Percentiles rank a stretch among this genome's conserved stretches.
Evolutionary conservation across 2,888 invertebrate species (phyloP).

Genomic region (Leucoma salicis): DNA sequence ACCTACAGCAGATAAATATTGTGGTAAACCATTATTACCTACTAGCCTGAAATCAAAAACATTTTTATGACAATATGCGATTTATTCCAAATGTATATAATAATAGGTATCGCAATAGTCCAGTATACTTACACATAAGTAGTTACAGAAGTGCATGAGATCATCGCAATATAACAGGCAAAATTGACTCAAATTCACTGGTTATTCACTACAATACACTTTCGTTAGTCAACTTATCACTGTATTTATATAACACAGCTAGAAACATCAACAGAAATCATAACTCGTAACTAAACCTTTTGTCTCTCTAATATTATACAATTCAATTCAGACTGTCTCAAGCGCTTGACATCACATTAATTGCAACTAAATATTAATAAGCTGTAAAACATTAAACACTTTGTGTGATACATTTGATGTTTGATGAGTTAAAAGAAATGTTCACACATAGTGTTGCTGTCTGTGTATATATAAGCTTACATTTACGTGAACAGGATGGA

Average conservation of each 20-base stretch:
- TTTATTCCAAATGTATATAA: conserved; percentile 44
- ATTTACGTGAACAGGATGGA: conserved; percentile 68
- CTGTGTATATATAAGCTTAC: conserved; percentile 54
- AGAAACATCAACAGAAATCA: conserved; percentile 51
- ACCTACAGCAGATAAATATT: conserved; percentile 22
- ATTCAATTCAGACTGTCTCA: conserved; percentile 54
- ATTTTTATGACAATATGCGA: conserved; percentile 42
- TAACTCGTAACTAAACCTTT: conserved; percentile 53
- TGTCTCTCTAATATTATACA: conserved; percentile 53
- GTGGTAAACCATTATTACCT: background rate
- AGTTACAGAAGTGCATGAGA: conserved; percentile 71
- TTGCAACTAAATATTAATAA: conserved; percentile 67
- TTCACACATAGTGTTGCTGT: conserved; percentile 35
- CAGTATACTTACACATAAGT: conserved; percentile 48
- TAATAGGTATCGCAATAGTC: conserved; percentile 40
- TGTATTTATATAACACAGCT: conserved; percentile 46
- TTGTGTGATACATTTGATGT: conserved; percentile 26
- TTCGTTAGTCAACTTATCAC: conserved; percentile 47
- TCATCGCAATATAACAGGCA: conserved; percentile 65
- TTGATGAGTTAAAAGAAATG: conserved; percentile 22
- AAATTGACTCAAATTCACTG: conserved; percentile 75
- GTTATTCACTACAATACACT: conserved; percentile 47
- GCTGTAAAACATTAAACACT: conserved; percentile 47
- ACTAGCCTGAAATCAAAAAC: conserved; percentile 49
- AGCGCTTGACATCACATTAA: conserved; percentile 65